Conservation (phyloP, 2,797 vertebrate species). For the Hirundo rustica region DNA sequence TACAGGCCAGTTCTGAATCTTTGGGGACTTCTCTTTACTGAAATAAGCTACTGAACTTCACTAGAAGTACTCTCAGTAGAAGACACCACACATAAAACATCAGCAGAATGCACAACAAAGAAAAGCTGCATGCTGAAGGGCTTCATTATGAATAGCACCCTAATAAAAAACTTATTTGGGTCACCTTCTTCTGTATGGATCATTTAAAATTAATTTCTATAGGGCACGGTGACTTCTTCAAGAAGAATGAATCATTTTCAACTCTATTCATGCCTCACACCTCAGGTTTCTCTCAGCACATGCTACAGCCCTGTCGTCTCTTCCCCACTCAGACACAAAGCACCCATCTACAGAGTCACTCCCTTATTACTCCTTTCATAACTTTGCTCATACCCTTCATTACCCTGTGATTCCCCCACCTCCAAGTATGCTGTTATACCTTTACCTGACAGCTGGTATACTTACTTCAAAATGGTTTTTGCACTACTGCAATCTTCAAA, state of each 20-base stretch:
- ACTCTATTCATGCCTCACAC: neutral
- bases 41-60: neutral
- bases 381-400: neutral
- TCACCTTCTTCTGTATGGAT: neutral
- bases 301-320: neutral
- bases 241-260: neutral
- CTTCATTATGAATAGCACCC: neutral
- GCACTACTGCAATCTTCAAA: conserved; percentile 98
- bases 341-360: neutral
- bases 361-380: neutral
- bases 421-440: accelerated
- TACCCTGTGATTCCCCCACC: neutral
- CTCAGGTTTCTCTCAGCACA: neutral
- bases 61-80: neutral
- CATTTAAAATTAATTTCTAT: neutral
- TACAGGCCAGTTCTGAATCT: neutral
- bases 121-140: neutral
- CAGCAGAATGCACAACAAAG: neutral
- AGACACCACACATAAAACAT: neutral
- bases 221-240: neutral
- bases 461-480: conserved; percentile 96
- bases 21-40: neutral
- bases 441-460: neutral
- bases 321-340: neutral
- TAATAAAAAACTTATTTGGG: neutral